phyloP scores from a whole-genome alignment of 1,140 invertebrate genomes.

The Zaprionus ghesquierei region DNA sequence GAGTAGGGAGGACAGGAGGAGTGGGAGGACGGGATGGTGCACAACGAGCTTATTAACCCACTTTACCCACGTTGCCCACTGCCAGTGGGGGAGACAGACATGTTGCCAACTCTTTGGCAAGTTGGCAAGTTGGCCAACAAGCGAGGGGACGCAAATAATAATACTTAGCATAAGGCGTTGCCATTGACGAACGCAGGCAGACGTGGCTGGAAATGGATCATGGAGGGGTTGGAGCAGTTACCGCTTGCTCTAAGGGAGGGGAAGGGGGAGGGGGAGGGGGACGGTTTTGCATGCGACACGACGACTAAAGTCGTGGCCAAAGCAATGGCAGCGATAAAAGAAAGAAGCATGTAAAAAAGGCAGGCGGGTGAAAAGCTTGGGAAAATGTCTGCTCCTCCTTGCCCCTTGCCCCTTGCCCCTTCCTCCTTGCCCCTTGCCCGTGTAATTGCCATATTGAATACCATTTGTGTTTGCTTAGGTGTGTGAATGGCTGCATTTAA shows the following conservation, averaged over 20 bases:
- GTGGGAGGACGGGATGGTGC: no score
- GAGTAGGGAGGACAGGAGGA: neutral
- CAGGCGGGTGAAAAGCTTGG: slow-evolving; percentile 36
- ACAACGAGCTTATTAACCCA: slow-evolving; percentile 59
- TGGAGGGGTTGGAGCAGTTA: neutral
- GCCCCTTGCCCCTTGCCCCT: neutral
- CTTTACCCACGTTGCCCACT: slow-evolving; percentile 30
- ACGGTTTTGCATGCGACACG: slow-evolving; percentile 49
- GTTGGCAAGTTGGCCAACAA: slow-evolving; percentile 39
- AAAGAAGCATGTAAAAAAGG: slow-evolving; percentile 3
- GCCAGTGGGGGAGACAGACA: slow-evolving; percentile 49
- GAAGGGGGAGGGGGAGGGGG: neutral
- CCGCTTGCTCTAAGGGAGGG: no score
- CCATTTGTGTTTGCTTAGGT: slow-evolving; percentile 4
- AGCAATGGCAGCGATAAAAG: slow-evolving; percentile 9
- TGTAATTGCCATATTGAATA: slow-evolving; percentile 26
- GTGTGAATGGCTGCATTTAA: neutral
- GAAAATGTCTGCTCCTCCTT: slow-evolving; percentile 44
- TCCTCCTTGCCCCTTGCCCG: neutral
- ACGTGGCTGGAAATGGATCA: slow-evolving; percentile 11
- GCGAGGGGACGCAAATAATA: slow-evolving; percentile 46
- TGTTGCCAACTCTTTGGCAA: slow-evolving; percentile 29
- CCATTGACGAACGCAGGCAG: slow-evolving; percentile 45
- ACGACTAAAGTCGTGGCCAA: slow-evolving; percentile 12
- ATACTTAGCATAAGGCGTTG: slow-evolving; percentile 55